Evolutionary conservation across 2,113 vertebrate species (phyloP).

Genomic region (Indicator maculatus): DNA sequence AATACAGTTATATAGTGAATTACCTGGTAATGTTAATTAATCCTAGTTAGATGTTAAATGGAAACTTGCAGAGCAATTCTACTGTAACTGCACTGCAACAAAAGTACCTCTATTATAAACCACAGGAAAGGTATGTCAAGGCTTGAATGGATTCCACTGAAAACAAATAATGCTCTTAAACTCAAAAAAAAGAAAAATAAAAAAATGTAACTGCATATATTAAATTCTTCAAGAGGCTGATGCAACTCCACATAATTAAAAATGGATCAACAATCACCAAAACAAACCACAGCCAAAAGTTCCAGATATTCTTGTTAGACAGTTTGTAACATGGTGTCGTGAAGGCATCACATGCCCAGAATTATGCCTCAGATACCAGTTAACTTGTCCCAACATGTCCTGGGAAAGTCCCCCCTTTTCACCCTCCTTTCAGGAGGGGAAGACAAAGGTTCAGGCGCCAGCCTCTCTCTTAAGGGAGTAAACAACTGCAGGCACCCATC

Average conservation of each 20-base stretch:
- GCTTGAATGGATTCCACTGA: neutral
- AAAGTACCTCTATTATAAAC: neutral
- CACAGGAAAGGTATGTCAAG: neutral
- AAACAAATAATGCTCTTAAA: slow-evolving; percentile 8
- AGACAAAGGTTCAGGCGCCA: too few relatives aligned
- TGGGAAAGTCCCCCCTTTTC: too few relatives aligned
- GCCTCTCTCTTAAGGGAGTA: too few relatives aligned
- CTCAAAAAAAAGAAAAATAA: neutral
- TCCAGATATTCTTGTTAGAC: neutral
- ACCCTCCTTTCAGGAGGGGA: too few relatives aligned
- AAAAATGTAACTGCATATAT: fast-evolving
- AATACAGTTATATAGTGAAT: neutral
- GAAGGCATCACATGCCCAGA: too few relatives aligned
- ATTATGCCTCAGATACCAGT: too few relatives aligned
- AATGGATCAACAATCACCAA: neutral
- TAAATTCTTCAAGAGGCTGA: neutral
- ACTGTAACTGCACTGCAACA: neutral
- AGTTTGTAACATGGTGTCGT: neutral
- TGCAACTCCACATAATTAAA: neutral
- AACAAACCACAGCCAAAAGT: neutral
- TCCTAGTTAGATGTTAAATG: slow-evolving; percentile 1
- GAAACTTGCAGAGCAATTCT: neutral
- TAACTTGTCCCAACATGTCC: too few relatives aligned
- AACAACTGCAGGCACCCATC: too few relatives aligned
- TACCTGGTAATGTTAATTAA: slow-evolving; percentile 22